phyloP scores from a whole-genome alignment of 1,140 invertebrate genomes.

The Plutomurus gul region DNA sequence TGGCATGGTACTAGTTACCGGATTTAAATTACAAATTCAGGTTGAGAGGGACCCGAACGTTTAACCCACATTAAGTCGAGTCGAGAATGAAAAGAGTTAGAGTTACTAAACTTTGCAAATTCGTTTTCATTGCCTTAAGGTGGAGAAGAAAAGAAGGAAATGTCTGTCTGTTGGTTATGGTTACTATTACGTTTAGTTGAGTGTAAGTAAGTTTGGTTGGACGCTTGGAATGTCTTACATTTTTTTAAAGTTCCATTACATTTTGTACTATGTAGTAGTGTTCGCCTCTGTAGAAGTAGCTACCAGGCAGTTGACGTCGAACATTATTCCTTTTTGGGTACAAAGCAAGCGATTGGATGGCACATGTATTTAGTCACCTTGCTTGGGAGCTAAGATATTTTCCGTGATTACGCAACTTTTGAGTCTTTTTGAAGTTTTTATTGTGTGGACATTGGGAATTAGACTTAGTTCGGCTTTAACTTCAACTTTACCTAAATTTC shows the following conservation, averaged over 20 bases:
- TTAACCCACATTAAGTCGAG: slow-evolving; percentile 3
- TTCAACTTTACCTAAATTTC: slow-evolving; percentile 47
- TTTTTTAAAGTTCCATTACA: no score
- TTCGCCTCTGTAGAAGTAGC: no score
- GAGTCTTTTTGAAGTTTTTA: slow-evolving; percentile 52
- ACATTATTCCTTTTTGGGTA: neutral
- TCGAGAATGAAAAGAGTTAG: neutral
- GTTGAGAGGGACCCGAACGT: neutral
- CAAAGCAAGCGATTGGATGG: neutral
- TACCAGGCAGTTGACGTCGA: no score
- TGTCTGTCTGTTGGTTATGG: slow-evolving; percentile 27
- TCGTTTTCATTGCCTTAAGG: slow-evolving; percentile 21
- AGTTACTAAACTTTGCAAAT: slow-evolving; percentile 11
- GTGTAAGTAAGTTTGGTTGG: neutral
- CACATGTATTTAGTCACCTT: slow-evolving; percentile 24
- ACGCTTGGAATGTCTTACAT: no score
- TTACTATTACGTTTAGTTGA: neutral
- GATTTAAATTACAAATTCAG: slow-evolving; percentile 29
- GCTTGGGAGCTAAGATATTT: slow-evolving; percentile 38
- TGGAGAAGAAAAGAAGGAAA: slow-evolving; percentile 7
- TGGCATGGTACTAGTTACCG: slow-evolving; percentile 1
- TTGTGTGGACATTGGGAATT: slow-evolving; percentile 52
- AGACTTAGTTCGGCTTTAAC: slow-evolving; percentile 18
- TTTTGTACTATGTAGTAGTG: no score
- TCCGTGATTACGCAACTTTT: slow-evolving; percentile 45